Percentiles rank a stretch among this genome's conserved stretches.
phyloP scores from a whole-genome alignment of 2,888 invertebrate species.

The Agrilus biguttatus region DNA sequence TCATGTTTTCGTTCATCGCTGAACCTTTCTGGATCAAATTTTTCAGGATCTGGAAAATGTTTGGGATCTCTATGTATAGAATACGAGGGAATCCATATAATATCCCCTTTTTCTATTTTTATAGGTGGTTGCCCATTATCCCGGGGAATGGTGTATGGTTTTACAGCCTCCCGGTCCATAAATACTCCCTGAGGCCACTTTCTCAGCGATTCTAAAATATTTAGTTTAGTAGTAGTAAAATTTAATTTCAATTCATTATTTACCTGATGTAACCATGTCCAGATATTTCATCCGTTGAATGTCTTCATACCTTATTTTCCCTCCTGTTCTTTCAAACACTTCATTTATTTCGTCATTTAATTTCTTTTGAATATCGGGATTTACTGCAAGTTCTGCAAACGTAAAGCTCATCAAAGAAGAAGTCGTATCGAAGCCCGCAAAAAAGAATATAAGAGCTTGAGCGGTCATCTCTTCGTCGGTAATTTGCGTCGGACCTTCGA shows the following conservation, averaged over 20 bases:
- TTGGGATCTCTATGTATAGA: constrained; percentile 39
- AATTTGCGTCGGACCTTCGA: constrained; percentile 6
- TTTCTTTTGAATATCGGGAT: constrained; percentile 41
- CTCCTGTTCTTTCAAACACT: constrained; percentile 11
- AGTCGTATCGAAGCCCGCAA: constrained; percentile 35
- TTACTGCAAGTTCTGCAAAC: constrained; percentile 40
- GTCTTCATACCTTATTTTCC: constrained; percentile 35
- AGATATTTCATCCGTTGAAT: constrained; percentile 42
- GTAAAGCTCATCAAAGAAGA: constrained; percentile 33
- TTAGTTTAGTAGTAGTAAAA: no score
- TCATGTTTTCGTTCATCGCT: constrained; percentile 35
- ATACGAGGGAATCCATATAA: constrained; percentile 21
- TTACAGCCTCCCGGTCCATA: background rate
- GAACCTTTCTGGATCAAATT: constrained; percentile 38
- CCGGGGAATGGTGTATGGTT: background rate
- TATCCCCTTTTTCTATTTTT: background rate
- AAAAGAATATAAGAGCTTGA: constrained; percentile 27
- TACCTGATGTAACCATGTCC: constrained; percentile 46
- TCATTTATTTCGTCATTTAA: constrained; percentile 33
- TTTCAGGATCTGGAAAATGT: constrained; percentile 37
- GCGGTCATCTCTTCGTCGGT: constrained; percentile 38
- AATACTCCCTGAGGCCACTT: no score
- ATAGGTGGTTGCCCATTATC: background rate
- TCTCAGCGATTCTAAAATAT: no score
- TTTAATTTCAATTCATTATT: background rate